These are phyloP conservation scores for Pseudotriccus pelzelni DNA, from an alignment of 2,797 vertebrate species.

Conservation along the genomic window DNA sequence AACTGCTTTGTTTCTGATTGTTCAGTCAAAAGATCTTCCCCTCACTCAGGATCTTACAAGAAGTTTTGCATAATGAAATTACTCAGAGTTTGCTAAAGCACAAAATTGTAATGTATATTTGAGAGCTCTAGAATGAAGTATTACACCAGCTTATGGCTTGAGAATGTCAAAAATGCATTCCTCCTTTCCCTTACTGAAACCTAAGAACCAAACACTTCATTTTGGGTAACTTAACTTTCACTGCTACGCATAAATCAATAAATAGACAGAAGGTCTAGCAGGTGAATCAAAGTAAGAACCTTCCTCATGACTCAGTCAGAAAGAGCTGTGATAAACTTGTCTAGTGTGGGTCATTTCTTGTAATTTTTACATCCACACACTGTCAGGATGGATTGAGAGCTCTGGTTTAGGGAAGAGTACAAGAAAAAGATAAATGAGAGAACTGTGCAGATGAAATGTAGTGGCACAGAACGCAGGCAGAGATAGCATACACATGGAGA, in stretches of 20 bases:
- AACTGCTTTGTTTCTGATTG: not conserved
- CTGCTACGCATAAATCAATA: slow-evolving; percentile 7
- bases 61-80: not conserved
- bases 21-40: not conserved
- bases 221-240: not conserved
- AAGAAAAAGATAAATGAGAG: slow-evolving; percentile 28
- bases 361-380: slow-evolving; percentile 18
- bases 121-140: not conserved
- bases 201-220: not conserved
- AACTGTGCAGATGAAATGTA: not conserved
- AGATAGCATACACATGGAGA: not conserved
- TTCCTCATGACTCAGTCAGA: slow-evolving; percentile 19
- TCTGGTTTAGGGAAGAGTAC: not conserved
- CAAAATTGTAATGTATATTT: not conserved
- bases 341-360: slow-evolving; percentile 27
- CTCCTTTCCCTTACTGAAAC: not conserved
- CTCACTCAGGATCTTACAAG: not conserved
- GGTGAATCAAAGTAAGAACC: slow-evolving; percentile 39
- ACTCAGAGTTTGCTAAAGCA: not conserved
- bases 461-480: not conserved
- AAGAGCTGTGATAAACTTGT: slow-evolving; percentile 40
- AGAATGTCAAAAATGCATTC: not conserved
- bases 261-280: slow-evolving; percentile 10
- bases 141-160: not conserved
- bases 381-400: slow-evolving; percentile 41